Evolutionary conservation across 2,113 vertebrate genomes (phyloP).

Genomic region (Tor tambroides): DNA sequence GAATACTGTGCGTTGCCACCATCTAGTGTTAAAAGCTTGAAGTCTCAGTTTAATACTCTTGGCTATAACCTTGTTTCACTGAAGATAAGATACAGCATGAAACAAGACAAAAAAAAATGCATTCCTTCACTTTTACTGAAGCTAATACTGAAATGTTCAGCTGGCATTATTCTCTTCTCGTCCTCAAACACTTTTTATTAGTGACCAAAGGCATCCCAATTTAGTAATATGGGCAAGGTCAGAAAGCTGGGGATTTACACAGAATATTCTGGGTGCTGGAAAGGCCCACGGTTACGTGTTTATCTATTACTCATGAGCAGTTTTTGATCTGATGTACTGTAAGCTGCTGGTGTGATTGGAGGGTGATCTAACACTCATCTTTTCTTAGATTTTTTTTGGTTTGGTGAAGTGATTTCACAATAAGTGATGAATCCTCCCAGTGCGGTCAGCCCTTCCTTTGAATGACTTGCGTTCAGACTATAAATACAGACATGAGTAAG

Average conservation of each 20-base stretch:
- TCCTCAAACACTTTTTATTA: background rate
- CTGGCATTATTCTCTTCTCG: background rate
- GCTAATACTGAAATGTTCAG: background rate
- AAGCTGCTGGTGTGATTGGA: background rate
- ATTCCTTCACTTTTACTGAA: background rate
- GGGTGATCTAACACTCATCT: background rate
- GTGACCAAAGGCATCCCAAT: background rate
- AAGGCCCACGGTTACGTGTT: background rate
- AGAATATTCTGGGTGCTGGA: background rate
- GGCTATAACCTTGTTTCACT: background rate
- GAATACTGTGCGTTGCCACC: constrained; percentile 47
- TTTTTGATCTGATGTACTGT: background rate
- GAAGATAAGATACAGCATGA: background rate
- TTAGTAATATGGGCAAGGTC: background rate
- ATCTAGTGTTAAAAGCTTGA: constrained; percentile 60
- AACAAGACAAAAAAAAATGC: background rate
- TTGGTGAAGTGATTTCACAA: background rate
- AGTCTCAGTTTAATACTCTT: background rate
- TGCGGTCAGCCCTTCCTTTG: background rate
- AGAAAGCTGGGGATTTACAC: background rate
- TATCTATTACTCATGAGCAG: background rate
- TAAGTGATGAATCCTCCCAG: background rate
- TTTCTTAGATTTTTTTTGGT: background rate
- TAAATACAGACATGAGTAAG: constrained; percentile 67
- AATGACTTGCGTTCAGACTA: constrained; percentile 44